These are phyloP conservation scores for Carterocephalus palaemon DNA, from an alignment of 2,888 invertebrate genomes.

Conservation along the genomic window DNA sequence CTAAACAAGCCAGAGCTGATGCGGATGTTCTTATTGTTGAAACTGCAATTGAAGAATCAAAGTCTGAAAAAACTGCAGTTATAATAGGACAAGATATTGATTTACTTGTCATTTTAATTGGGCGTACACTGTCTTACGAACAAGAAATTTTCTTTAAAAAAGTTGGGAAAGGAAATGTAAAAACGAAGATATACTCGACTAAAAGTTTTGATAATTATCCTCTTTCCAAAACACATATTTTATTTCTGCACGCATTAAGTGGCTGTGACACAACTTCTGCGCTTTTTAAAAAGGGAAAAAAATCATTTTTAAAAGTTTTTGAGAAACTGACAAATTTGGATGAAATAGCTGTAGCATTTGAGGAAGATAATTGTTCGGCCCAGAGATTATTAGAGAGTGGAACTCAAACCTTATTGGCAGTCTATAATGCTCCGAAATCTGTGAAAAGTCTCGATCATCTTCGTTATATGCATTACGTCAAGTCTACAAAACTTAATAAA, in stretches of 20 bases:
- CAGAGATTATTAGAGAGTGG: slow-evolving; percentile 35
- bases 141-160: slow-evolving; percentile 44
- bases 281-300: slow-evolving; percentile 36
- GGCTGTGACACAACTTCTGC: slow-evolving; percentile 38
- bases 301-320: slow-evolving; percentile 1
- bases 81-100: slow-evolving; percentile 49
- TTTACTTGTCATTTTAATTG: slow-evolving; percentile 47
- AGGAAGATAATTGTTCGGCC: slow-evolving; percentile 41
- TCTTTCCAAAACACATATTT: slow-evolving; percentile 34
- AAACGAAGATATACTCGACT: slow-evolving; percentile 42
- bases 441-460: too few relatives aligned
- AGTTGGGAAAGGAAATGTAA: slow-evolving; percentile 46
- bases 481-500: slow-evolving; percentile 41
- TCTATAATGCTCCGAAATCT: too few relatives aligned
- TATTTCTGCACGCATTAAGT: slow-evolving; percentile 37
- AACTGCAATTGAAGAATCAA: slow-evolving; percentile 40
- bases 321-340: background rate
- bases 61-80: slow-evolving; percentile 35
- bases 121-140: slow-evolving; percentile 38
- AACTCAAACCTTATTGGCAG: slow-evolving; percentile 4
- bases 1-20: too few relatives aligned
- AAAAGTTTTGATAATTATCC: slow-evolving; percentile 45
- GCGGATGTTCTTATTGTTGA: slow-evolving; percentile 49
- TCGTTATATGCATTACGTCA: slow-evolving; percentile 32
- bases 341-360: slow-evolving; percentile 32